Evolutionary conservation across 1,140 invertebrate genomes (phyloP).

Genomic region (Spodoptera frugiperda): DNA sequence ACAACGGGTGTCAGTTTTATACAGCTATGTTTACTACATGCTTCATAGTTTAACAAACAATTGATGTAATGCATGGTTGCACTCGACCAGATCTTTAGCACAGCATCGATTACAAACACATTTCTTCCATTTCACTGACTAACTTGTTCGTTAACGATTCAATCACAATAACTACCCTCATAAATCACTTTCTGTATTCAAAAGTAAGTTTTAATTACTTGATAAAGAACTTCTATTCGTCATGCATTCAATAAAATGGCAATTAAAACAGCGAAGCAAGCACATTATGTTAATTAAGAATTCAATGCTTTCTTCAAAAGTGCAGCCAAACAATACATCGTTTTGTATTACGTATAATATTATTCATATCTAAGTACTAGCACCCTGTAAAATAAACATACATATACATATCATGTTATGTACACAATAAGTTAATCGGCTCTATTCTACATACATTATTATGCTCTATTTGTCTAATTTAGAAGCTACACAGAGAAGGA

Average conservation of each 20-base stretch:
- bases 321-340: constrained; percentile 48
- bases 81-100: constrained; percentile 10
- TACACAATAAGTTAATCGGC: constrained; percentile 63
- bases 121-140: neutral
- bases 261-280: constrained; percentile 20
- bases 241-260: neutral
- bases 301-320: constrained; percentile 20
- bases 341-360: constrained; percentile 56
- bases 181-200: neutral
- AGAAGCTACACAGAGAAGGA: constrained; percentile 60
- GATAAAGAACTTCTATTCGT: neutral
- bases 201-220: neutral
- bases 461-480: constrained; percentile 57
- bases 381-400: constrained; percentile 80
- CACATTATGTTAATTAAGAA: constrained; percentile 6
- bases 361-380: constrained; percentile 72
- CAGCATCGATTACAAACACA: neutral
- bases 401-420: constrained; percentile 67
- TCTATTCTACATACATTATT: constrained; percentile 60
- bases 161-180: neutral
- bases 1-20: constrained; percentile 60
- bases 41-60: constrained; percentile 51
- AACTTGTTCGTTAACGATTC: neutral
- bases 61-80: constrained; percentile 55
- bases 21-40: constrained; percentile 61